Conservation (phyloP, 1,140 invertebrate genomes). For the Monochamus saltuarius region DNA sequence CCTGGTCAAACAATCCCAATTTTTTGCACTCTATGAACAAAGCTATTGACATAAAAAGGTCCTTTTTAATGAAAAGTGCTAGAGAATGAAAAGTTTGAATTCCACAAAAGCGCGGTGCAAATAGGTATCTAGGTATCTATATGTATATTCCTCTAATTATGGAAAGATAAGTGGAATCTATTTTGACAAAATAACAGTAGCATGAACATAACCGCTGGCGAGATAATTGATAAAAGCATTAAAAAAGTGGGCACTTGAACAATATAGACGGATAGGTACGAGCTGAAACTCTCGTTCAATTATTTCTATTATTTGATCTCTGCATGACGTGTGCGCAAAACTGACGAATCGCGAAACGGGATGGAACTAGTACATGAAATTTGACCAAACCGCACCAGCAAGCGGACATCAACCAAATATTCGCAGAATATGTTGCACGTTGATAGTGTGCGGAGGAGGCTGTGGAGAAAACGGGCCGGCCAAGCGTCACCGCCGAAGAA, state of each 20-base stretch:
- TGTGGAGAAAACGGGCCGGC: conserved; percentile 9
- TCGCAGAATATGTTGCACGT: neutral
- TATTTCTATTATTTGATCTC: conserved; percentile 28
- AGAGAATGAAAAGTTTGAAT: too few relatives aligned
- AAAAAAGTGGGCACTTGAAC: conserved; percentile 1
- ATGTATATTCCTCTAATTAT: conserved; percentile 13
- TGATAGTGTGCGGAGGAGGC: neutral
- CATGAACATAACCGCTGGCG: too few relatives aligned
- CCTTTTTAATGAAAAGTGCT: too few relatives aligned
- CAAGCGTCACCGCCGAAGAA: neutral
- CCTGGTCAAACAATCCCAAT: too few relatives aligned
- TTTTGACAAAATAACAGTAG: too few relatives aligned
- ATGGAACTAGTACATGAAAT: conserved; percentile 24
- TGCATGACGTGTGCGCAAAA: conserved; percentile 31
- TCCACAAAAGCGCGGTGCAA: too few relatives aligned
- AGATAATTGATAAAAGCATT: conserved; percentile 3
- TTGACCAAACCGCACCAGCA: conserved; percentile 18
- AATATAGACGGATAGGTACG: conserved; percentile 8
- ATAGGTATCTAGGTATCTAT: too few relatives aligned
- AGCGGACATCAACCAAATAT: too few relatives aligned
- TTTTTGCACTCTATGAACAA: too few relatives aligned
- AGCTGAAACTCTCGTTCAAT: conserved; percentile 12
- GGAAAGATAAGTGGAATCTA: too few relatives aligned
- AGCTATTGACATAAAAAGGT: too few relatives aligned
- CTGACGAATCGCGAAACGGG: conserved; percentile 26